These are phyloP conservation scores for Discoglossus pictus DNA, from an alignment of 2,797 vertebrate genomes.

Conservation along the genomic window DNA sequence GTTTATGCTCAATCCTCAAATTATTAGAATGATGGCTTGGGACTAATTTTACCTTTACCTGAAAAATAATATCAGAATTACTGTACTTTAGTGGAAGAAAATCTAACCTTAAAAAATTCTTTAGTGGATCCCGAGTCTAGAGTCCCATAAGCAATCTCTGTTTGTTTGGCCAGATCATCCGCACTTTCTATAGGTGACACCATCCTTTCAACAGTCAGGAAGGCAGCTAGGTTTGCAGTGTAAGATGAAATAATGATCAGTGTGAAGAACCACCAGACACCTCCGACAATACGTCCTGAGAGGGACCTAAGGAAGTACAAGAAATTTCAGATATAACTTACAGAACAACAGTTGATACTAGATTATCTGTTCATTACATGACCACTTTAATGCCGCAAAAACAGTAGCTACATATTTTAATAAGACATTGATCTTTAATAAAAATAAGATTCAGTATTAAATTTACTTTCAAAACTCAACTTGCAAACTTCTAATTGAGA, in stretches of 20 bases:
- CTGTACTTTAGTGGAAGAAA: background rate
- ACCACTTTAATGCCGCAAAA: too few relatives aligned
- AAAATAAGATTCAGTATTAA: too few relatives aligned
- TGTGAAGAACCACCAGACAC: slow-evolving; percentile 99
- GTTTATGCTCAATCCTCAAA: too few relatives aligned
- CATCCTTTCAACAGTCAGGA: slow-evolving; percentile 98
- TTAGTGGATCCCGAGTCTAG: slow-evolving; percentile 96
- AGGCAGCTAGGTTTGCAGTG: slow-evolving; percentile 97
- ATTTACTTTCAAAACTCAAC: too few relatives aligned
- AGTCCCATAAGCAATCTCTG: slow-evolving; percentile 95
- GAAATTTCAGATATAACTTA: slow-evolving; percentile 43
- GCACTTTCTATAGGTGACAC: slow-evolving; percentile 98
- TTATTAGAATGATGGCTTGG: too few relatives aligned
- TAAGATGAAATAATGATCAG: slow-evolving; percentile 99
- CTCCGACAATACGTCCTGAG: slow-evolving; percentile 95
- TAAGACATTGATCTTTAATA: too few relatives aligned
- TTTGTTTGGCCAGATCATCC: slow-evolving; percentile 97
- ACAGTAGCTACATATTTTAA: too few relatives aligned
- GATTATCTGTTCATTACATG: too few relatives aligned
- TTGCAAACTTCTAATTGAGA: too few relatives aligned
- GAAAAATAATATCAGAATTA: too few relatives aligned
- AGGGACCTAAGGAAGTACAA: slow-evolving; percentile 80
- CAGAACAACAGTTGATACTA: too few relatives aligned
- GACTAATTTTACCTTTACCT: too few relatives aligned
- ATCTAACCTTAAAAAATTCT: slow-evolving; percentile 93